These are phyloP conservation scores for Cryptotis parvus DNA, from an alignment of 2,113 vertebrate genomes.

Conservation along the genomic window DNA sequence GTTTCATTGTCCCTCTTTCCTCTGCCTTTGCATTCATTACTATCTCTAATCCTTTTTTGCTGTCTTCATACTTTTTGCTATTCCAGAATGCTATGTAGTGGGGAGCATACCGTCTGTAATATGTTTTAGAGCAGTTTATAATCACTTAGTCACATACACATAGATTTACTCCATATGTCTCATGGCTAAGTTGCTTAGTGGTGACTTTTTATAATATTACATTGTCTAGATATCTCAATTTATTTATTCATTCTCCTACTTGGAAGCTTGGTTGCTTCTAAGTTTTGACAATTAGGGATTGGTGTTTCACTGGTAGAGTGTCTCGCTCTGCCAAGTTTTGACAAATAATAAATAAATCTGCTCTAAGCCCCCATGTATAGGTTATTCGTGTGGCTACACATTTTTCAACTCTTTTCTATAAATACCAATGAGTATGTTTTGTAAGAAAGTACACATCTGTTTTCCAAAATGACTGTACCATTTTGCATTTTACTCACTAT, in stretches of 20 bases:
- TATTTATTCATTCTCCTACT: neutral
- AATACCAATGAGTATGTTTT: neutral
- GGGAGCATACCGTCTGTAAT: neutral
- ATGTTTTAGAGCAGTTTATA: no score
- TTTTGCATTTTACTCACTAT: neutral
- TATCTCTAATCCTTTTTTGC: neutral
- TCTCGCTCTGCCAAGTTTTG: neutral
- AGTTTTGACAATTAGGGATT: no score
- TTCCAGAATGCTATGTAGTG: neutral
- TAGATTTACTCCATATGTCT: neutral
- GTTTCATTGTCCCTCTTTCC: neutral
- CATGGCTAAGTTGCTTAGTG: neutral
- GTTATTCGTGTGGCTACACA: neutral
- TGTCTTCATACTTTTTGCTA: neutral
- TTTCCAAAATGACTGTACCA: neutral
- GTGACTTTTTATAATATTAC: neutral
- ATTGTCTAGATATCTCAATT: neutral
- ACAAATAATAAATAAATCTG: neutral
- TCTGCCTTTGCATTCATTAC: no score
- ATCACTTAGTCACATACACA: neutral
- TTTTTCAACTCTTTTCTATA: neutral
- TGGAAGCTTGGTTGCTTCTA: neutral
- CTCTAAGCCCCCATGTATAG: neutral
- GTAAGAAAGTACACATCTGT: neutral
- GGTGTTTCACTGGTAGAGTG: no score